phyloP scores from a whole-genome alignment of 2,888 invertebrate species.

The Drosophila fulvimacula region DNA sequence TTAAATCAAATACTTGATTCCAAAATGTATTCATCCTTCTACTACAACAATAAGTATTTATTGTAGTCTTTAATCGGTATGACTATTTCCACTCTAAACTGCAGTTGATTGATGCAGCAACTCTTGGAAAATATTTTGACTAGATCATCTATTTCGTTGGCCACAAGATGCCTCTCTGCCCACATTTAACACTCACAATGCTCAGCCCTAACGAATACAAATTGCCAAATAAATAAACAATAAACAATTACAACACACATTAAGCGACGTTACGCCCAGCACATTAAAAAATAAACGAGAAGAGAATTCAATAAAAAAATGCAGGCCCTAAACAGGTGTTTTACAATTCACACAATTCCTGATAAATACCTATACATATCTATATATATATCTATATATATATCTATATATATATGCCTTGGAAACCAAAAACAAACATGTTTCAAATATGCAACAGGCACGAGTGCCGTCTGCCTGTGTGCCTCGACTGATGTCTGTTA shows the following conservation, averaged over 20 bases:
- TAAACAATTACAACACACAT: conserved; percentile 56
- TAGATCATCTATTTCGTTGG: not conserved
- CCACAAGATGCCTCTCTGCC: not conserved
- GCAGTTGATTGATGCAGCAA: conserved; percentile 1
- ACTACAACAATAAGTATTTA: not conserved
- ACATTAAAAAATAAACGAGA: conserved; percentile 18
- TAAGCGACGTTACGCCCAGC: conserved; percentile 56
- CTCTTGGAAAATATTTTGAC: conserved; percentile 17
- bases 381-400: conserved; percentile 27
- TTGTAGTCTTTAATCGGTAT: too few relatives aligned
- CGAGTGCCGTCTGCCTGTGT: conserved; percentile 23
- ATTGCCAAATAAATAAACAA: conserved; percentile 38
- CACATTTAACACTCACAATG: conserved; percentile 22
- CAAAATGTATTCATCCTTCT: not conserved
- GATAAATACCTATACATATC: conserved; percentile 41
- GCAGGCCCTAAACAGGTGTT: conserved; percentile 64
- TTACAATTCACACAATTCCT: conserved; percentile 73
- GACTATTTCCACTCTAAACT: not conserved
- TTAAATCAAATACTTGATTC: not conserved
- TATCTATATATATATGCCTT: conserved; percentile 27
- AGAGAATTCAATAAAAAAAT: conserved; percentile 18
- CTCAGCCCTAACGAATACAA: conserved; percentile 57
- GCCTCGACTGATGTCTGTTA: conserved; percentile 65
- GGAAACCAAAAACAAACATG: conserved; percentile 66
- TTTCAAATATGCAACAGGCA: conserved; percentile 60